A percentile compares a stretch with the other conserved stretches of the same genome.
phyloP scores from a whole-genome alignment of 2,113 vertebrate genomes.

The Pelvicachromis taeniatus region DNA sequence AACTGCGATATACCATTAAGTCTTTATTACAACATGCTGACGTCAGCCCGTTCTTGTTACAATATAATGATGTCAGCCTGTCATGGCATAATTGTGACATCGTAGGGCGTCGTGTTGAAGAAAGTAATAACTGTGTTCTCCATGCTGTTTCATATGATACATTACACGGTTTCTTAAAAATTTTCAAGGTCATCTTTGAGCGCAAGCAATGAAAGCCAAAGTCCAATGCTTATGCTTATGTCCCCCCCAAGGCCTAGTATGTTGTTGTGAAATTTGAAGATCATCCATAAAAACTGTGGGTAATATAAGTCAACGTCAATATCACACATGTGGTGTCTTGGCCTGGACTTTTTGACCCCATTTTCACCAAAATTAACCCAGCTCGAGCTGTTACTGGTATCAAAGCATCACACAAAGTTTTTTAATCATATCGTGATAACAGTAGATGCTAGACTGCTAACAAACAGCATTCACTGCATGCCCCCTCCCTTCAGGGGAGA shows the following conservation, averaged over 20 bases:
- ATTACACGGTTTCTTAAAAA: neutral
- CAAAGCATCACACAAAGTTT: neutral
- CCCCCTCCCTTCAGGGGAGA: neutral
- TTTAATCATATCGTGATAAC: neutral
- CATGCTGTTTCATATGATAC: neutral
- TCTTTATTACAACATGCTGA: neutral
- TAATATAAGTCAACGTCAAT: neutral
- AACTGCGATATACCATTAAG: neutral
- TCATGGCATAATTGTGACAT: neutral
- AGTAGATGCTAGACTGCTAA: neutral
- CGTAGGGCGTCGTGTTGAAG: neutral
- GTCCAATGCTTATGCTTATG: neutral
- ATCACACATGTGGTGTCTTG: neutral
- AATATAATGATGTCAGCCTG: neutral
- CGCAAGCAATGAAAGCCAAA: neutral
- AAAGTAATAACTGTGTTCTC: neutral
- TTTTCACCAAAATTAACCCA: neutral
- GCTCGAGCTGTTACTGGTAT: neutral
- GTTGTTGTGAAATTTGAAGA: neutral
- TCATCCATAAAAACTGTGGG: neutral
- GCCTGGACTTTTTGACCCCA: neutral
- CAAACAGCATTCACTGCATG: accelerated
- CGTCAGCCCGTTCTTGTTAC: neutral
- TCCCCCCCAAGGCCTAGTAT: neutral
- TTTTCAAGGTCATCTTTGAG: neutral